Evolutionary conservation across 2,888 invertebrate species (phyloP).

Genomic region (Thalpophila matura): DNA sequence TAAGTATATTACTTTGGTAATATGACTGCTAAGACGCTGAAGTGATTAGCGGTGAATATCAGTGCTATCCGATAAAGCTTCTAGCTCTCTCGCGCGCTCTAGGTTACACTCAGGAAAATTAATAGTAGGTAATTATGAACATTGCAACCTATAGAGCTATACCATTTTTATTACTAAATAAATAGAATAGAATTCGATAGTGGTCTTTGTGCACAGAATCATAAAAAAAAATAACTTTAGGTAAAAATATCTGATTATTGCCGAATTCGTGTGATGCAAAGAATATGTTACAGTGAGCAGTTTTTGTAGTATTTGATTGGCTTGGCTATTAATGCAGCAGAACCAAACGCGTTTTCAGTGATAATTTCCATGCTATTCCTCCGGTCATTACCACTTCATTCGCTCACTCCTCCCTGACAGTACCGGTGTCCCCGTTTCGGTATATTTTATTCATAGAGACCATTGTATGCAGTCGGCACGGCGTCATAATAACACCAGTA

Average conservation of each 20-base stretch:
- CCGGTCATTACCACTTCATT: conserved; percentile 19
- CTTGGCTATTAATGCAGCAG: neutral
- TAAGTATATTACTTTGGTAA: neutral
- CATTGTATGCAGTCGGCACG: conserved; percentile 66
- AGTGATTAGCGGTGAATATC: neutral
- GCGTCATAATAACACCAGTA: conserved; percentile 63
- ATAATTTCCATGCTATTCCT: neutral
- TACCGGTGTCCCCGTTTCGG: conserved; percentile 65
- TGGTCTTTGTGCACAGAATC: too few relatives aligned
- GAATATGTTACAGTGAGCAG: neutral
- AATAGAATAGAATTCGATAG: too few relatives aligned
- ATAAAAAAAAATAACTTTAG: neutral
- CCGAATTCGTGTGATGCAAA: neutral
- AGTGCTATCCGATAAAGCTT: too few relatives aligned
- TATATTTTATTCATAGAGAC: conserved; percentile 76
- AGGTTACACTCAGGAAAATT: neutral
- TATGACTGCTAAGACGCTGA: neutral
- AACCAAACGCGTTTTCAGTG: neutral
- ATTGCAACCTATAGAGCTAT: too few relatives aligned
- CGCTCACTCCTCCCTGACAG: conserved; percentile 7
- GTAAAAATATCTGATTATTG: too few relatives aligned
- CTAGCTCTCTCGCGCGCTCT: too few relatives aligned
- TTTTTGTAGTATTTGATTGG: neutral
- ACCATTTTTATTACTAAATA: too few relatives aligned
- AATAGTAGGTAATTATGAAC: too few relatives aligned